Base-by-base conservation (phyloP, 1,140 invertebrate species). In the Eubasilissa regina region DNA sequence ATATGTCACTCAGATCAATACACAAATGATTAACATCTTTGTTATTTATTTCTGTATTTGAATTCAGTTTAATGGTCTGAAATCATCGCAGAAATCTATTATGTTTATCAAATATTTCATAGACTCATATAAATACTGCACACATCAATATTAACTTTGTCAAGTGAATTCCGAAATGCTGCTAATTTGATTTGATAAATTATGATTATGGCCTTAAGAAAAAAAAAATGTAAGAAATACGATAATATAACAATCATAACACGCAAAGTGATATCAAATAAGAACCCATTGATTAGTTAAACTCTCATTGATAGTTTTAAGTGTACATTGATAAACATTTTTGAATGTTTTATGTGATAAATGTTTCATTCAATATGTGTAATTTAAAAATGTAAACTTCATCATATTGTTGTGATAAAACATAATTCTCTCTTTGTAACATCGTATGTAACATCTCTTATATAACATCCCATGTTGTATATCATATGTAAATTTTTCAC, bases 391-490 rank as follows among this genome's bases (percentile, higher is more conserved):
- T 64, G 60, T 64, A 64, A 25, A 64, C 35, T 64, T 43, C 60
- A 64, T 64, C 19, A 64, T 64, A 25, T 64, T 64, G 60, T 64
- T 64, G 60, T 64, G 60, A 64, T 64, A 35, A 64, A 25, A 64
- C 55, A 64, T 64, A 64, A 64, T n/a, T 13, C 35, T 64, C 25
- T 64, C 60, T 25, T 25, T 64, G 19, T 25, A 58, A 58, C 21
- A 19, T 19, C 17, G 21, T 25, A 35, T 64, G 19, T 25, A 58
- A 58, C 21, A 19, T 19, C 17, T 19, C 17, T 21, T 58, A 58
- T 21, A 21, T 13, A 19, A 58, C 17, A 58, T 11, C n/a, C 11
- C 17, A 58, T 9, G 17, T 21, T 58, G 55, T 58, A 19, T 17
- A 56, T 17, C 19, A 56, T 55, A 15, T 11, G 11, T 17, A 56